phyloP scores from a whole-genome alignment of 2,888 invertebrate genomes.

The Trisateles emortualis region DNA sequence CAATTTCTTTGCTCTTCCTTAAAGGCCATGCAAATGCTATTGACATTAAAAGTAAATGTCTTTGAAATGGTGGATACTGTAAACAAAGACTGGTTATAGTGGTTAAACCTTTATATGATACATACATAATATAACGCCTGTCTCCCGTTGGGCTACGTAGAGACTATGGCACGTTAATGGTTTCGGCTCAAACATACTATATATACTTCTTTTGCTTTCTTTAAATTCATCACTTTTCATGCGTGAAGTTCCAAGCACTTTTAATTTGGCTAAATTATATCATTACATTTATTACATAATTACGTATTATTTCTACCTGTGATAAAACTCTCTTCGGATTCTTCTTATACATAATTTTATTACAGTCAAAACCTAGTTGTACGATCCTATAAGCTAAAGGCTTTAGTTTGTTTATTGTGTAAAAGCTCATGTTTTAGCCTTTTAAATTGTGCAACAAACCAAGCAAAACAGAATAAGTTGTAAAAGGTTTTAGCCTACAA shows the following conservation, averaged over 20 bases:
- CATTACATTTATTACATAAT: background rate
- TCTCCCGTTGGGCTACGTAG: no score
- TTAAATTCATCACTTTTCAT: no score
- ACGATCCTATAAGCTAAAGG: conserved; percentile 31
- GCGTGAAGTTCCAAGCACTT: no score
- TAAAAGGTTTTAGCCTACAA: no score
- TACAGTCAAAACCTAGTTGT: conserved; percentile 19
- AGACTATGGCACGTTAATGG: no score
- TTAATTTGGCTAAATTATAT: no score
- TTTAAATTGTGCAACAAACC: background rate
- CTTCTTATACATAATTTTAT: conserved; percentile 14
- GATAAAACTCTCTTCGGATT: conserved; percentile 6
- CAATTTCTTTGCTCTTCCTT: conserved; percentile 47
- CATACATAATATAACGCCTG: no score
- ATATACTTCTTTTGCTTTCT: no score
- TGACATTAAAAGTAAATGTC: conserved; percentile 32
- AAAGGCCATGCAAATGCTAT: conserved; percentile 69
- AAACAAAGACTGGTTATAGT: background rate
- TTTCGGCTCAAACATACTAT: no score
- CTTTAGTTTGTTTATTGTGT: conserved; percentile 13
- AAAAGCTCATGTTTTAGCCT: background rate
- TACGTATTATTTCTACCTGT: conserved; percentile 20
- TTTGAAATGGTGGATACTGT: conserved; percentile 3
- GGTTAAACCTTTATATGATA: no score
- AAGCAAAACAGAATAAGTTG: no score